Evolutionary conservation across 1,140 invertebrate species (phyloP).

Genomic region (Druon quercuslanigerum): DNA sequence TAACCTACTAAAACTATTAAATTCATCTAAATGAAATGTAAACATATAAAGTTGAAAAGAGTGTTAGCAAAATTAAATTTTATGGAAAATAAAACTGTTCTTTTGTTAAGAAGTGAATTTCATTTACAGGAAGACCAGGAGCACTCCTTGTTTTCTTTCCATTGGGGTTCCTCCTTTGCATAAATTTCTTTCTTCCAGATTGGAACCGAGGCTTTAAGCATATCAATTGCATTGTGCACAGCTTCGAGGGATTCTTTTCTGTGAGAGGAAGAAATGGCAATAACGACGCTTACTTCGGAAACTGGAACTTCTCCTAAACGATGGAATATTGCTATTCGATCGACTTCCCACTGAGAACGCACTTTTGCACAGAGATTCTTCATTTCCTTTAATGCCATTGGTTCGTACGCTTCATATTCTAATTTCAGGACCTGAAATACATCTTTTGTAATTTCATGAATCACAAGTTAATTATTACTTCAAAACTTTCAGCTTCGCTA

Average conservation of each 20-base stretch:
- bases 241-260: slow-evolving; percentile 88
- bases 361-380: slow-evolving; percentile 85
- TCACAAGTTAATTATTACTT: no score
- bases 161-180: slow-evolving; percentile 77
- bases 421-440: slow-evolving; percentile 83
- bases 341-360: slow-evolving; percentile 83
- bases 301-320: slow-evolving; percentile 91
- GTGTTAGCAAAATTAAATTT: not conserved
- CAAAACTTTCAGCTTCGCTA: no score
- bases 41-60: no score
- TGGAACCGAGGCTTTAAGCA: slow-evolving; percentile 90
- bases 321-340: slow-evolving; percentile 88
- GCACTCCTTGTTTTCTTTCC: slow-evolving; percentile 90
- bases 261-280: slow-evolving; percentile 92
- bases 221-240: slow-evolving; percentile 89
- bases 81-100: slow-evolving; percentile 26
- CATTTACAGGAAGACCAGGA: slow-evolving; percentile 78
- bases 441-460: slow-evolving; percentile 21
- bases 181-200: slow-evolving; percentile 99
- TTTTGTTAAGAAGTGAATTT: slow-evolving; percentile 33
- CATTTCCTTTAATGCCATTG: slow-evolving; percentile 93
- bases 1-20: no score
- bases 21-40: no score
- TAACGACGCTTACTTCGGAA: slow-evolving; percentile 91
- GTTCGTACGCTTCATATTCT: slow-evolving; percentile 95